A percentile compares a stretch with the other conserved stretches of the same genome.
Evolutionary conservation across 2,113 vertebrate species (phyloP).

Genomic region (Hydrolagus affinis): DNA sequence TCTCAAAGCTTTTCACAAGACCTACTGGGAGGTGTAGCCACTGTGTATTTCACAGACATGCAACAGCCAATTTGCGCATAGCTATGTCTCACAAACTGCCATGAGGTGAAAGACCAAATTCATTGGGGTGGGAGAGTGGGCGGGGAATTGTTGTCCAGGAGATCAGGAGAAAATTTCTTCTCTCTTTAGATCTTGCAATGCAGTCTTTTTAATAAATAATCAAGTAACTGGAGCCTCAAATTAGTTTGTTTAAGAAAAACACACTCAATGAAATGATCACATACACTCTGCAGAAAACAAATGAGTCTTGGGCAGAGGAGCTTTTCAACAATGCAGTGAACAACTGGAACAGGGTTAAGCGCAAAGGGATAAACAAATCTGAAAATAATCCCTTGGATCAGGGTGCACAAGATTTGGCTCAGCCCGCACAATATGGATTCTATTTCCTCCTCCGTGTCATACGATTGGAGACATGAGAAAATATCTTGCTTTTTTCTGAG

Average conservation of each 20-base stretch:
- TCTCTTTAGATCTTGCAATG: neutral
- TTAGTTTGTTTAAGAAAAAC: too few species aligned
- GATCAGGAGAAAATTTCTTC: neutral
- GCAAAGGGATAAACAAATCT: neutral
- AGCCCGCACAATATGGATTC: neutral
- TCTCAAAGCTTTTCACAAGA: too few species aligned
- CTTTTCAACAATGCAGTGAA: neutral
- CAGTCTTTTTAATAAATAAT: too few species aligned
- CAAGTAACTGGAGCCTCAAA: too few species aligned
- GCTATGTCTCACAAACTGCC: too few species aligned
- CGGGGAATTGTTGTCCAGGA: too few species aligned
- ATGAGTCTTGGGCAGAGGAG: too few species aligned
- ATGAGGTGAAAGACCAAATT: too few species aligned
- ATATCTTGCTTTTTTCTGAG: neutral
- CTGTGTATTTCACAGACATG: too few species aligned
- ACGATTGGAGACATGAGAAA: neutral
- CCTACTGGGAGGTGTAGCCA: too few species aligned
- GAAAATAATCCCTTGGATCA: neutral
- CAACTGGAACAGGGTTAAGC: neutral
- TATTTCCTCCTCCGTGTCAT: neutral
- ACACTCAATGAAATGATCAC: too few species aligned
- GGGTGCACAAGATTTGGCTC: neutral
- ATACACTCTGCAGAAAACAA: too few species aligned
- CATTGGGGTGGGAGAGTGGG: neutral
- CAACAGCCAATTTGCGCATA: neutral